Conservation (phyloP, 2,888 invertebrate species). For the Microctonus brassicae region DNA sequence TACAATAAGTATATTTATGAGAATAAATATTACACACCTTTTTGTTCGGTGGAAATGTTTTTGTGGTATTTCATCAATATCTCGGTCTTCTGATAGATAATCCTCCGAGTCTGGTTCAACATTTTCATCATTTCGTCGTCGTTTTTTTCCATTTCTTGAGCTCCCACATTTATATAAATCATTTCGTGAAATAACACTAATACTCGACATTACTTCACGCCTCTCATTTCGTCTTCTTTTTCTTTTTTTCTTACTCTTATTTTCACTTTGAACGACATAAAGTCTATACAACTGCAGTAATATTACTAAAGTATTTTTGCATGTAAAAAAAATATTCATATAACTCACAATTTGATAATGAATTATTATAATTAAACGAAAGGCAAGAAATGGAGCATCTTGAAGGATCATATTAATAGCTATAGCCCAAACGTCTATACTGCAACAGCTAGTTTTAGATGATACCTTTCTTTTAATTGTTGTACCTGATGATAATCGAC, state of each 20-base stretch:
- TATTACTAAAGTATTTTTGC: conserved; percentile 91
- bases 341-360: conserved; percentile 92
- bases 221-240: conserved; percentile 53
- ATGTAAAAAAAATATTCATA: conserved; percentile 97
- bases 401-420: conserved; percentile 86
- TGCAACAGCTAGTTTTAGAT: conserved; percentile 81
- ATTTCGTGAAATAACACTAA: conserved; percentile 61
- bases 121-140: conserved; percentile 50
- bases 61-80: conserved; percentile 56
- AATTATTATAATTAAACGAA: conserved; percentile 87
- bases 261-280: conserved; percentile 84
- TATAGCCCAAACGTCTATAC: conserved; percentile 91
- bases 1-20: neutral
- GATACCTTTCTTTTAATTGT: conserved; percentile 61
- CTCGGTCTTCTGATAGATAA: conserved; percentile 54
- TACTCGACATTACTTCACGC: conserved; percentile 53
- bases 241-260: conserved; percentile 59
- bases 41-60: conserved; percentile 44
- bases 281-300: conserved; percentile 87
- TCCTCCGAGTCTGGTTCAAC: conserved; percentile 55
- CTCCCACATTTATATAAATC: conserved; percentile 54
- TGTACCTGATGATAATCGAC: conserved; percentile 73
- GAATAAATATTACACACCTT: conserved; percentile 38
- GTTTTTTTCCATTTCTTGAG: conserved; percentile 46
- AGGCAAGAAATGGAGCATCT: conserved; percentile 90